These are phyloP conservation scores for Sericinus montela DNA, from an alignment of 2,888 invertebrate species.

Conservation along the genomic window DNA sequence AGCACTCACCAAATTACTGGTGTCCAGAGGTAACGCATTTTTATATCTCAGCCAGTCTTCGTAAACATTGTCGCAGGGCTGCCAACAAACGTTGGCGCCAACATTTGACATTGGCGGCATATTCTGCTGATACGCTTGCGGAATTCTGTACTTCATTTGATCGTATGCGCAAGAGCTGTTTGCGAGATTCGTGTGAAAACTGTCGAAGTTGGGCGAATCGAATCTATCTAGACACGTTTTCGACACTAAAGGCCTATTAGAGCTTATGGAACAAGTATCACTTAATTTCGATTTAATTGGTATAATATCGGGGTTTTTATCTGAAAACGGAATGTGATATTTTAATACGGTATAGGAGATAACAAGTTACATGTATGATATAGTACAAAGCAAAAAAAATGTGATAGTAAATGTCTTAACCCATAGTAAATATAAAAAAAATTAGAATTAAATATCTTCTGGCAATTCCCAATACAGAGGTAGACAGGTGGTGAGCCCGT, in stretches of 20 bases:
- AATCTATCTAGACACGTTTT: conserved; percentile 59
- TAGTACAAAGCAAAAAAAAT: too few relatives aligned
- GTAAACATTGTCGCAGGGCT: conserved; percentile 67
- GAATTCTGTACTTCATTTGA: conserved; percentile 58
- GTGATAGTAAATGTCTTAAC: too few relatives aligned
- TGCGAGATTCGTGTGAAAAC: conserved; percentile 37
- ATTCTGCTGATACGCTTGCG: conserved; percentile 42
- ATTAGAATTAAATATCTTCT: too few relatives aligned
- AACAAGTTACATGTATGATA: too few relatives aligned
- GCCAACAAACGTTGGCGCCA: conserved; percentile 47
- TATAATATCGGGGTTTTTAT: conserved; percentile 74
- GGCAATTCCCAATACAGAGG: too few relatives aligned
- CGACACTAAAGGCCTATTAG: conserved; percentile 61
- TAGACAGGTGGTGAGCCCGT: too few relatives aligned
- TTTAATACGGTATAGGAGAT: too few relatives aligned
- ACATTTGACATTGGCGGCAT: conserved; percentile 40
- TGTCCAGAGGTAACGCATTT: conserved; percentile 15
- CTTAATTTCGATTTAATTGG: conserved; percentile 70
- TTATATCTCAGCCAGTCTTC: conserved; percentile 34
- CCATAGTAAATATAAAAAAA: too few relatives aligned
- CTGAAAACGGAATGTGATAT: conserved; percentile 36
- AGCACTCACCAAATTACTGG: conserved; percentile 10
- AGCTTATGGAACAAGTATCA: conserved; percentile 66
- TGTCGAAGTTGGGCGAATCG: conserved; percentile 51
- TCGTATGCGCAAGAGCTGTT: conserved; percentile 54